These are phyloP conservation scores for Esox lucius DNA, from an alignment of 2,797 vertebrate genomes.

Conservation along the genomic window DNA sequence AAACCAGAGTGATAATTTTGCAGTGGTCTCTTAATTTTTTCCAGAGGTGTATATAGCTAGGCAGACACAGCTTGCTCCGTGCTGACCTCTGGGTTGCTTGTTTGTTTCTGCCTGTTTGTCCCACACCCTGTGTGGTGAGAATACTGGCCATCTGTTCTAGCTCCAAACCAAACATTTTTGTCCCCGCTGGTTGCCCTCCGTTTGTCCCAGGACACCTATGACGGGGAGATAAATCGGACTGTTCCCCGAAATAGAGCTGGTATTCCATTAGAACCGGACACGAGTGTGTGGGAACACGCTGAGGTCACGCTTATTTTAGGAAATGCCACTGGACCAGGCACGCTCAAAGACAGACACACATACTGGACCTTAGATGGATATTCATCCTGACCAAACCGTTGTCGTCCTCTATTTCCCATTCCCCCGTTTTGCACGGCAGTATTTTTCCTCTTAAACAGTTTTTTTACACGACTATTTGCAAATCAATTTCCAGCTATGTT, in stretches of 20 bases:
- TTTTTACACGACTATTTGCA: not conserved
- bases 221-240: not conserved
- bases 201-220: slow-evolving; percentile 10
- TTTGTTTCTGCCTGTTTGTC: slow-evolving; percentile 28
- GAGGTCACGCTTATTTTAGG: slow-evolving; percentile 11
- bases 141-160: not conserved
- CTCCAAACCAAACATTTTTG: not conserved
- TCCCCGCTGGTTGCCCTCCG: not conserved
- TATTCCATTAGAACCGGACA: not conserved
- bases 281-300: slow-evolving; percentile 13
- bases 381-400: not conserved
- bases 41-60: slow-evolving; percentile 14
- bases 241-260: slow-evolving; percentile 2
- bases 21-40: too few relatives aligned
- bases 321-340: not conserved
- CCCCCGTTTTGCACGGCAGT: not conserved
- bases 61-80: slow-evolving; percentile 25
- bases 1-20: too few relatives aligned
- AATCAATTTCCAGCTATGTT: too few relatives aligned
- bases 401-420: not conserved
- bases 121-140: not conserved
- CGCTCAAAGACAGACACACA: not conserved
- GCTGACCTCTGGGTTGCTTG: slow-evolving; percentile 43
- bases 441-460: not conserved
- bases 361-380: not conserved